Conservation (phyloP, 2,113 vertebrate genomes). For the Lethenteron reissneri region DNA sequence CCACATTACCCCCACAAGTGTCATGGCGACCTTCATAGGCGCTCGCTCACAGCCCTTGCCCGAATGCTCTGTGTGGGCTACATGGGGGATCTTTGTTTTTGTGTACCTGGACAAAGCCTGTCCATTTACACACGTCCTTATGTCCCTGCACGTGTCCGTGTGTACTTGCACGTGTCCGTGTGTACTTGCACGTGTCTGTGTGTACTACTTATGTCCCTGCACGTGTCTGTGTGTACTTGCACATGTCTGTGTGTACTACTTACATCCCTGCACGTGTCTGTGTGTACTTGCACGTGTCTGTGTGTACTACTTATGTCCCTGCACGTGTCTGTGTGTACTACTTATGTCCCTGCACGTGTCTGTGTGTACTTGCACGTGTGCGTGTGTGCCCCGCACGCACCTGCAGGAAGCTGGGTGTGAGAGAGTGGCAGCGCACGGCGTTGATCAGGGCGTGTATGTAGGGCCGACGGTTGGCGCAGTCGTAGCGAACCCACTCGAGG, state of each 20-base stretch:
- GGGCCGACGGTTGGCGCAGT: constrained; percentile 39
- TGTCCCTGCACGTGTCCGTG: no score
- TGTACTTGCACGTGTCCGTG: no score
- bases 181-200: background rate
- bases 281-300: background rate
- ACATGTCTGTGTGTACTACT: background rate
- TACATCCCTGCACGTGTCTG: background rate
- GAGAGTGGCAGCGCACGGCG: constrained; percentile 74
- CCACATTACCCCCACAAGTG: no score
- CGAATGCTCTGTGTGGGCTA: no score
- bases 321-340: background rate
- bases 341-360: background rate
- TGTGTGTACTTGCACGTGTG: background rate
- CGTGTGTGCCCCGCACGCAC: background rate
- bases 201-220: background rate
- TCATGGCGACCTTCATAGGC: no score
- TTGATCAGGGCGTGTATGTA: constrained; percentile 61
- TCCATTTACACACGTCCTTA: no score
- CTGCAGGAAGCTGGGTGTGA: constrained; percentile 68
- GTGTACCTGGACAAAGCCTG: no score
- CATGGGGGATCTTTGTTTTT: no score
- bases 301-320: background rate
- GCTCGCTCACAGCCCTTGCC: no score
- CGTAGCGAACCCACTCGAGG: constrained; percentile 69
- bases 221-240: background rate